phyloP scores from a whole-genome alignment of 1,140 invertebrate species.

The Drosophila carrolli region DNA sequence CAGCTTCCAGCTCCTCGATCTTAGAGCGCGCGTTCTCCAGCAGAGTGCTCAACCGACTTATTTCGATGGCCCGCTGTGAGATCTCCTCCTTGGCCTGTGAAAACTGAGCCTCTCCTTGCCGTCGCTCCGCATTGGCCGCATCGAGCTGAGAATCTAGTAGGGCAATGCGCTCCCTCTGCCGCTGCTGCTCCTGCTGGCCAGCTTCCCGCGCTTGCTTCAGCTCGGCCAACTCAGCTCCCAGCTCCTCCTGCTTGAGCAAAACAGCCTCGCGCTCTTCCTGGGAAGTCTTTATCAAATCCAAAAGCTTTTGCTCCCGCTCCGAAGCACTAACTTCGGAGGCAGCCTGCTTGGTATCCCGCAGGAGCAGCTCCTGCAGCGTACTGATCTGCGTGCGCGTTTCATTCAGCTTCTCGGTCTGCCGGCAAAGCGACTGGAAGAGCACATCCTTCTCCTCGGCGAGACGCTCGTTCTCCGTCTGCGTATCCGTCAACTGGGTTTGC shows the following conservation, averaged over 20 bases:
- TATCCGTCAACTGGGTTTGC: slow-evolving; percentile 92
- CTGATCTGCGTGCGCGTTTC: slow-evolving; percentile 89
- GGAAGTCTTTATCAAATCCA: slow-evolving; percentile 93
- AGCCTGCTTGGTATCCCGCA: slow-evolving; percentile 87
- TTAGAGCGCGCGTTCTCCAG: slow-evolving; percentile 93
- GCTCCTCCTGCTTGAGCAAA: slow-evolving; percentile 92
- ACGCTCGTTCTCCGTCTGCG: slow-evolving; percentile 94
- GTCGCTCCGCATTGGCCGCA: slow-evolving; percentile 89
- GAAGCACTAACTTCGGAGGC: slow-evolving; percentile 87
- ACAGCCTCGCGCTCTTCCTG: slow-evolving; percentile 92
- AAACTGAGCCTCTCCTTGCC: slow-evolving; percentile 90
- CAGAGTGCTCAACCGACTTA: slow-evolving; percentile 90
- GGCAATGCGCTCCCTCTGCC: slow-evolving; percentile 88
- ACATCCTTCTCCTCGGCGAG: slow-evolving; percentile 95
- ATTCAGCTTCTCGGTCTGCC: slow-evolving; percentile 96
- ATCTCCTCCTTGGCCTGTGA: slow-evolving; percentile 88
- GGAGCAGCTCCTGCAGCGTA: slow-evolving; percentile 90
- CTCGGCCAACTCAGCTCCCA: slow-evolving; percentile 88
- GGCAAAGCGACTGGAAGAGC: slow-evolving; percentile 94
- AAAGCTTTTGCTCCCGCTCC: slow-evolving; percentile 92
- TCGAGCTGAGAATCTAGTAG: slow-evolving; percentile 90
- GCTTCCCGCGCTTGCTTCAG: slow-evolving; percentile 85
- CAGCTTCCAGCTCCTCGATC: slow-evolving; percentile 88
- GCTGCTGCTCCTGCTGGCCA: slow-evolving; percentile 87
- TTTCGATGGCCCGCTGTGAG: slow-evolving; percentile 89